Conservation (phyloP, 2,113 vertebrate genomes). For the Aldabrachelys gigantea region DNA sequence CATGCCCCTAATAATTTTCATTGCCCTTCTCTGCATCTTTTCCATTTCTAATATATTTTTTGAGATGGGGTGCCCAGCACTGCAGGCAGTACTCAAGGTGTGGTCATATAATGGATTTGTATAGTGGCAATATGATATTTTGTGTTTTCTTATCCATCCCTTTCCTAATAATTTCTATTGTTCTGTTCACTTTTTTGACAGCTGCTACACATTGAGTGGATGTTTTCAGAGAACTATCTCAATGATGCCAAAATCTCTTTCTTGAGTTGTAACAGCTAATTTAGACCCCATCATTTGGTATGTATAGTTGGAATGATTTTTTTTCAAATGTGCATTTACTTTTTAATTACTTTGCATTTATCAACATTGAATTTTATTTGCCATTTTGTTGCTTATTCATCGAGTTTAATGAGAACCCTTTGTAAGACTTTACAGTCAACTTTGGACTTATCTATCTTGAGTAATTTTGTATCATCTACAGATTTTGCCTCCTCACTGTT, state of each 20-base stretch:
- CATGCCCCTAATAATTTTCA: neutral
- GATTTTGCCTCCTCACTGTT: neutral
- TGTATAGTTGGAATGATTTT: neutral
- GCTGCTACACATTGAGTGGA: neutral
- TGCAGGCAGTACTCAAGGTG: neutral
- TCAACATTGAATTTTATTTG: neutral
- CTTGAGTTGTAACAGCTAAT: neutral
- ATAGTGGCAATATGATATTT: neutral
- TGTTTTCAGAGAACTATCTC: neutral
- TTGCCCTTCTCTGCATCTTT: neutral
- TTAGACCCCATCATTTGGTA: neutral
- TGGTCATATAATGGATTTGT: neutral
- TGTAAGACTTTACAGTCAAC: neutral
- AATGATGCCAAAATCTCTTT: neutral
- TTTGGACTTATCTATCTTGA: neutral
- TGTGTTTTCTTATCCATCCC: neutral
- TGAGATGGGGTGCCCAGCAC: neutral
- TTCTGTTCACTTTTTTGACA: neutral
- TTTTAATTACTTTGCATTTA: neutral
- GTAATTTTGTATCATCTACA: neutral
- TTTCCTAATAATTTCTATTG: neutral
- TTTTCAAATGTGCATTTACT: neutral
- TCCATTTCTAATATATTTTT: neutral
- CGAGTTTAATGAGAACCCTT: neutral
- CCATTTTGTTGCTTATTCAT: neutral